phyloP scores from a whole-genome alignment of 2,797 vertebrate genomes.

The Coreius guichenoti region DNA sequence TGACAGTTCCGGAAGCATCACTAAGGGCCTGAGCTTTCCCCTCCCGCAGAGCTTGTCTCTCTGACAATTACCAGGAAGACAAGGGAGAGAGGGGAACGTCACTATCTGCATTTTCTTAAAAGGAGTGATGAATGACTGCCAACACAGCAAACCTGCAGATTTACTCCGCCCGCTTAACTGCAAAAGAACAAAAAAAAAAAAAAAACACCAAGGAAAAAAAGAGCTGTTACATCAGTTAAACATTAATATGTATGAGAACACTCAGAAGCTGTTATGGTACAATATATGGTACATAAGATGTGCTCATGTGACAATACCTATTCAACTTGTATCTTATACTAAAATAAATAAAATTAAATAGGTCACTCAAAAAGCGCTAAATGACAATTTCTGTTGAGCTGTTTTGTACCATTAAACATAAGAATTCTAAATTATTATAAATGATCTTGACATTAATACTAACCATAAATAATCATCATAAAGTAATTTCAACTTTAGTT shows the following conservation, averaged over 20 bases:
- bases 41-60: slow-evolving; percentile 8
- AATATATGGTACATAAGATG: background rate
- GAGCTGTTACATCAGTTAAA: background rate
- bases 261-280: background rate
- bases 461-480: background rate
- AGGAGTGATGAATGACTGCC: background rate
- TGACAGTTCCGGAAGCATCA: slow-evolving; percentile 22
- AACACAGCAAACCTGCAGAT: slow-evolving; percentile 13
- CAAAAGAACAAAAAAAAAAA: background rate
- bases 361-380: background rate
- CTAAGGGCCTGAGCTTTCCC: slow-evolving; percentile 29
- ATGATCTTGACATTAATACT: background rate
- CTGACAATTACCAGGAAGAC: slow-evolving; percentile 24
- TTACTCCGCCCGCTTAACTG: background rate
- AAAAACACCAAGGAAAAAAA: background rate
- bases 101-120: slow-evolving; percentile 28
- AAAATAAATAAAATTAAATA: background rate
- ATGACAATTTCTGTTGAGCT: background rate
- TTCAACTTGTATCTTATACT: background rate
- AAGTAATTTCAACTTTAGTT: background rate
- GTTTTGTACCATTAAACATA: background rate
- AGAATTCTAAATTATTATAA: background rate
- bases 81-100: background rate
- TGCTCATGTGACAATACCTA: background rate
- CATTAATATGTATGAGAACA: background rate